Conservation (phyloP, 2,113 vertebrate genomes). For the Hipposideros armiger region DNA sequence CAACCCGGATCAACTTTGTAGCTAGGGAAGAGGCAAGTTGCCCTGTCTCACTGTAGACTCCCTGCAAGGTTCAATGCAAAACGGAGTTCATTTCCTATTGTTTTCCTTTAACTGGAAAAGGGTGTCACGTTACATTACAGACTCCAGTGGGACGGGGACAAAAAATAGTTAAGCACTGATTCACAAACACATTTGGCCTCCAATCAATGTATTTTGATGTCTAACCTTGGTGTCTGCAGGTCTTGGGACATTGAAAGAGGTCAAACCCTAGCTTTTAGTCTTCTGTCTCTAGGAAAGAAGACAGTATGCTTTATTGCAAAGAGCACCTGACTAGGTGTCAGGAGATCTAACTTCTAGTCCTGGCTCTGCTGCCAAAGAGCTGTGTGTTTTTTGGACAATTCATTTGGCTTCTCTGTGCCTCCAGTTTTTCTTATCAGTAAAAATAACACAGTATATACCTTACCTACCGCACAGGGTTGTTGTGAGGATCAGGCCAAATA, state of each 20-base stretch:
- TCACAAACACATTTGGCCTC: neutral
- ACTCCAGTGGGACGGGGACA: neutral
- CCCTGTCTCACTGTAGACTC: neutral
- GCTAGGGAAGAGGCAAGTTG: neutral
- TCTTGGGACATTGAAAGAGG: neutral
- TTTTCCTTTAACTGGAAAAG: conserved; percentile 14
- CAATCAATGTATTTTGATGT: neutral
- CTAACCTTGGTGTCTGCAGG: neutral
- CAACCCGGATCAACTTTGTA: too few species aligned
- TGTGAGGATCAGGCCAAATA: conserved; percentile 29
- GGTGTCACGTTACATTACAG: neutral
- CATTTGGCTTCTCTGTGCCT: neutral
- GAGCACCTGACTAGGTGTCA: neutral
- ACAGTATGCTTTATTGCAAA: neutral
- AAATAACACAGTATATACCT: neutral
- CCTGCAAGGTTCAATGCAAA: neutral
- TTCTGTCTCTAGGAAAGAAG: neutral
- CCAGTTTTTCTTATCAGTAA: conserved; percentile 46
- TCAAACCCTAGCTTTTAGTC: neutral
- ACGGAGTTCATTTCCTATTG: neutral
- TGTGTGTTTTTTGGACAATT: conserved; percentile 18
- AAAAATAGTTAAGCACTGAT: neutral
- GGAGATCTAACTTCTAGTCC: neutral
- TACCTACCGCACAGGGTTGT: neutral
- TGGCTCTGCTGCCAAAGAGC: neutral